Conservation (phyloP, 2,113 vertebrate genomes). For the Trematomus loennbergii region DNA sequence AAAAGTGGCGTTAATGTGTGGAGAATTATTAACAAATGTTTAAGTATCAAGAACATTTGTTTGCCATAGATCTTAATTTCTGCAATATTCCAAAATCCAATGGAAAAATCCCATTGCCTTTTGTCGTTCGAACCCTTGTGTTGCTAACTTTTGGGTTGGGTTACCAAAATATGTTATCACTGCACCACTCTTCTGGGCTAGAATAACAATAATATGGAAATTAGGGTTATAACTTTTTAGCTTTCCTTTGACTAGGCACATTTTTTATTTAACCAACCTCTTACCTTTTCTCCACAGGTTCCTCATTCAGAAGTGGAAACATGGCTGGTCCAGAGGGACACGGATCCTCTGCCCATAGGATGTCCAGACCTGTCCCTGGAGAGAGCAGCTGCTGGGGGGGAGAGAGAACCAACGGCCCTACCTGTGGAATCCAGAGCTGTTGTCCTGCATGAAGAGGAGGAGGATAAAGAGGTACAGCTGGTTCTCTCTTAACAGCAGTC, state of each 20-base stretch:
- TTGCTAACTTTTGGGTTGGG: too few species aligned
- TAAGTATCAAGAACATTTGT: too few species aligned
- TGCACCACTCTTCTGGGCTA: too few species aligned
- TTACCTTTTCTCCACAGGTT: constrained; percentile 69
- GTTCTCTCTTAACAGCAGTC: background rate
- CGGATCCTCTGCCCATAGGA: constrained; percentile 84
- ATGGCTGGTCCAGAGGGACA: constrained; percentile 93
- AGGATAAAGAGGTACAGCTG: constrained; percentile 47
- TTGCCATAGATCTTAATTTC: too few species aligned
- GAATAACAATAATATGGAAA: background rate
- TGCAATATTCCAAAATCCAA: too few species aligned
- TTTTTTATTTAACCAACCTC: background rate
- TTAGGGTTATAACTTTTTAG: background rate
- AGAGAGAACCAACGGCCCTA: constrained; percentile 51
- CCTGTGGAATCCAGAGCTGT: constrained; percentile 63
- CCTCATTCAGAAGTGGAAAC: constrained; percentile 89
- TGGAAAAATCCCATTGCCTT: too few species aligned
- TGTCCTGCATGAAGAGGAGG: constrained; percentile 45
- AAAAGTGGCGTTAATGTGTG: too few species aligned
- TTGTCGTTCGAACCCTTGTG: too few species aligned
- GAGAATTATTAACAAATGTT: too few species aligned
- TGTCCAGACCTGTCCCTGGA: constrained; percentile 82
- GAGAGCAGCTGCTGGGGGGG: constrained; percentile 55
- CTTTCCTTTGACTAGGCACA: background rate
- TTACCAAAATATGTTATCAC: too few species aligned